phyloP scores from a whole-genome alignment of 1,140 invertebrate species.

The Nylanderia fulva region DNA sequence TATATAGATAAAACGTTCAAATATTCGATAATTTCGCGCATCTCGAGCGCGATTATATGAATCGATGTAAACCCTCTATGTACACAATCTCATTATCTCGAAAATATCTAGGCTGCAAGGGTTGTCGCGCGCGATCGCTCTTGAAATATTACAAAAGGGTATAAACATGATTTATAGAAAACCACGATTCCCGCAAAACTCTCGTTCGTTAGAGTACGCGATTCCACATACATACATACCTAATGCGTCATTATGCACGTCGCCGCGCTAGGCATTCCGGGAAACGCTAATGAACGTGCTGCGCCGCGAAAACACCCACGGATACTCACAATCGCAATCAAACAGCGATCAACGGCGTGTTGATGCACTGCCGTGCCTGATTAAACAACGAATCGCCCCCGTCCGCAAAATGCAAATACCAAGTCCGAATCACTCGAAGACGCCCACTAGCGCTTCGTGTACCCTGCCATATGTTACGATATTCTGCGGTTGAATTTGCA shows the following conservation, averaged over 20 bases:
- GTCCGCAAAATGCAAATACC: slow-evolving; percentile 60
- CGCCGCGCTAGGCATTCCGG: slow-evolving; percentile 42
- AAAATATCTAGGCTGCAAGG: neutral
- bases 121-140: neutral
- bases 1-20: neutral
- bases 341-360: slow-evolving; percentile 56
- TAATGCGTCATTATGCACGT: slow-evolving; percentile 24
- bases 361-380: slow-evolving; percentile 58
- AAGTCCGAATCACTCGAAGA: slow-evolving; percentile 51
- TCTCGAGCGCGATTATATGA: neutral
- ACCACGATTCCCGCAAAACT: neutral
- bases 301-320: slow-evolving; percentile 58
- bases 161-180: slow-evolving; percentile 16
- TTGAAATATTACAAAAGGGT: slow-evolving; percentile 25
- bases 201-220: slow-evolving; percentile 11
- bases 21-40: neutral
- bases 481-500: slow-evolving; percentile 71
- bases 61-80: neutral
- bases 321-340: slow-evolving; percentile 57
- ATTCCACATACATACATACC: neutral
- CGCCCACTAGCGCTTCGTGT: slow-evolving; percentile 51
- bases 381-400: slow-evolving; percentile 61
- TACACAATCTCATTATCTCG: neutral
- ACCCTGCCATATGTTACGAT: slow-evolving; percentile 67
- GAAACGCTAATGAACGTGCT: slow-evolving; percentile 59